A percentile compares a stretch with the other conserved stretches of the same genome.
Conservation (phyloP, 2,888 invertebrate genomes). For the Meteorus colon region DNA sequence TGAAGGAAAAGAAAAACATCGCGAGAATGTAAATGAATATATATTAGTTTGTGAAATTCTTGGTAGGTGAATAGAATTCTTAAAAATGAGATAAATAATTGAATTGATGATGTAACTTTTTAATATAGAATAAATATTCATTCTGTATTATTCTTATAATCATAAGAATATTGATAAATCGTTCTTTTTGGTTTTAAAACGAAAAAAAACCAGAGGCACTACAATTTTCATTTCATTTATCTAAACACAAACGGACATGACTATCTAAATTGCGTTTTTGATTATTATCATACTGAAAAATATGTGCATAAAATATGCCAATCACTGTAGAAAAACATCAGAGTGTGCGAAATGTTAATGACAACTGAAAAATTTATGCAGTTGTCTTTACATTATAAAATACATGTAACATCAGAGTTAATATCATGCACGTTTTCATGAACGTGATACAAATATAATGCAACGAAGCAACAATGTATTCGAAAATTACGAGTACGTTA, state of each 20-base stretch:
- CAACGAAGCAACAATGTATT: slow-evolving; percentile 2
- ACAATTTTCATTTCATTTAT: too few species aligned
- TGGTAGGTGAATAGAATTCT: too few species aligned
- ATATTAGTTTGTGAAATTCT: too few species aligned
- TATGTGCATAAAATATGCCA: not conserved
- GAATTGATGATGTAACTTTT: too few species aligned
- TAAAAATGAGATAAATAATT: too few species aligned
- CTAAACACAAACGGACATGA: not conserved
- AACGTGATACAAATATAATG: not conserved
- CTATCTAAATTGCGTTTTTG: not conserved
- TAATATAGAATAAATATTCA: too few species aligned
- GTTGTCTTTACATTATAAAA: not conserved
- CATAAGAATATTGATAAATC: too few species aligned
- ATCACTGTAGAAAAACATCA: not conserved
- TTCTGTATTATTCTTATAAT: not conserved
- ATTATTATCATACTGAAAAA: not conserved
- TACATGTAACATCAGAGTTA: not conserved
- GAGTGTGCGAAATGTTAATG: not conserved
- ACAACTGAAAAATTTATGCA: not conserved
- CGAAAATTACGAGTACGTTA: slow-evolving; percentile 7
- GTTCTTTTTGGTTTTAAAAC: too few species aligned
- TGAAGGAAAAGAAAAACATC: too few species aligned
- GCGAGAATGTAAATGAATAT: too few species aligned
- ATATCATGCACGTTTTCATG: slow-evolving; percentile 7
- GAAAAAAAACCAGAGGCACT: too few species aligned